Base-by-base conservation (phyloP, 1,140 invertebrate genomes). In the Babylonia areolata region DNA sequence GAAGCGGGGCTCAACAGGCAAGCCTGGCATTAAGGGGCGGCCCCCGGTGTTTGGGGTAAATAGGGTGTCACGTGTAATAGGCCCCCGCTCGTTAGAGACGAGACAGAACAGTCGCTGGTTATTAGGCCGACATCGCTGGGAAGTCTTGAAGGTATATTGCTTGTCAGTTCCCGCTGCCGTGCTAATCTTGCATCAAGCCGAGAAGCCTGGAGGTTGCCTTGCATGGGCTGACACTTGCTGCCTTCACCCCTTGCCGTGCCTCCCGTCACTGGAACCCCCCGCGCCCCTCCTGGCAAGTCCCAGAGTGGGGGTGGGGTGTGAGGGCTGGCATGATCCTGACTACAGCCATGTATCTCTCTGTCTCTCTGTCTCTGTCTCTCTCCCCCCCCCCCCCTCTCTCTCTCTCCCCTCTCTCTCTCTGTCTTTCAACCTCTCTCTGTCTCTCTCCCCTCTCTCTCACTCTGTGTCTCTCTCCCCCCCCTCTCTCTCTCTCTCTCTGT, bases 101-200 rank as follows among this genome's bases (percentile, higher is more conserved):
- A 80, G 78, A 80, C 78, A 80, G 78, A 80, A 80, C 78, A 80
- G 78, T 80, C 78, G 46, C 78, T 54, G 78, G 78, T 80, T 31
- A 80, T 80, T 80, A 80, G 78, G 78, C 78, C 40, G 42, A 80
- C 78, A 80, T 80, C 11, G 78, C 42, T 31, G 78, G 78, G 33
- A 80, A 54, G 78, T n/a, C 78, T 80, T 80, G 78, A 33, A 80
- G 78, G 78, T 80, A 80, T 80, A 51, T 80, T 80, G 78, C 78
- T 80, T 80, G 78, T 80, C 78, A 80, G 78, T 80, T 80, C 78
- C 54, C 78, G 78, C 40, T 80, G 78, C 78, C 46, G 28, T 58
- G 78, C 78, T 80, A 80, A 80, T 80, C 78, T 80, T 54, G 78
- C 78, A 80, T 77, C 37, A 40, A 42, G 75, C 75, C 39, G 28